Percentiles rank a stretch among this genome's conserved stretches.
phyloP scores from a whole-genome alignment of 2,113 vertebrate genomes.

The Vombatus ursinus region DNA sequence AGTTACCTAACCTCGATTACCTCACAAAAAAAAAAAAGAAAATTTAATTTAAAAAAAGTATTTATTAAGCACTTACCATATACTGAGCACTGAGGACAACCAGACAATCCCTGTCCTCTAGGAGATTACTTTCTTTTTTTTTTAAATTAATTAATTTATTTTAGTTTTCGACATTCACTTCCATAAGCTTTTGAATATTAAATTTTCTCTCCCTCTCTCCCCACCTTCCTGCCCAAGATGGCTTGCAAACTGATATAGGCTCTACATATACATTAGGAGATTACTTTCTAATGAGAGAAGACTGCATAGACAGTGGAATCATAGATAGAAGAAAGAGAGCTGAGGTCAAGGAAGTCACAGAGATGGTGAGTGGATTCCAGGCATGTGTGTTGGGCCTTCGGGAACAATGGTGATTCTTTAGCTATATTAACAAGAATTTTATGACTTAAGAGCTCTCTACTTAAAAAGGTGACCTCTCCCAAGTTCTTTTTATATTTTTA shows the following conservation, averaged over 20 bases:
- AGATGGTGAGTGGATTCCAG: not conserved
- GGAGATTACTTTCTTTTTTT: not conserved
- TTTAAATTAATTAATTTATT: too few species aligned
- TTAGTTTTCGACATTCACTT: too few species aligned
- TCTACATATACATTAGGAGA: not conserved
- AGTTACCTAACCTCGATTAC: too few species aligned
- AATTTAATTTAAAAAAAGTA: not conserved
- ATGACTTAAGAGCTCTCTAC: not conserved
- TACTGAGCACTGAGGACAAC: not conserved
- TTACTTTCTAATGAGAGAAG: not conserved
- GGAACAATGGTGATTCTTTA: not conserved
- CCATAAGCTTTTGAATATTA: too few species aligned
- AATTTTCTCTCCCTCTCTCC: too few species aligned
- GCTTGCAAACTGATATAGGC: too few species aligned
- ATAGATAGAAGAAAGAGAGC: too few species aligned
- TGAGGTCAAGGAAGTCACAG: too few species aligned
- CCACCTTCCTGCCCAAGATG: too few species aligned
- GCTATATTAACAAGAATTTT: conserved; percentile 30
- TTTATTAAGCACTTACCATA: not conserved
- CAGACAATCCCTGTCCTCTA: not conserved
- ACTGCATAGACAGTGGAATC: not conserved
- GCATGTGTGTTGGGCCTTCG: not conserved
- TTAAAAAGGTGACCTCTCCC: not conserved
- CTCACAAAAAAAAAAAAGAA: not conserved
- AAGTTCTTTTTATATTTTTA: not conserved